Evolutionary conservation across 2,113 vertebrate species (phyloP).

Genomic region (Cheirogaleus medius): DNA sequence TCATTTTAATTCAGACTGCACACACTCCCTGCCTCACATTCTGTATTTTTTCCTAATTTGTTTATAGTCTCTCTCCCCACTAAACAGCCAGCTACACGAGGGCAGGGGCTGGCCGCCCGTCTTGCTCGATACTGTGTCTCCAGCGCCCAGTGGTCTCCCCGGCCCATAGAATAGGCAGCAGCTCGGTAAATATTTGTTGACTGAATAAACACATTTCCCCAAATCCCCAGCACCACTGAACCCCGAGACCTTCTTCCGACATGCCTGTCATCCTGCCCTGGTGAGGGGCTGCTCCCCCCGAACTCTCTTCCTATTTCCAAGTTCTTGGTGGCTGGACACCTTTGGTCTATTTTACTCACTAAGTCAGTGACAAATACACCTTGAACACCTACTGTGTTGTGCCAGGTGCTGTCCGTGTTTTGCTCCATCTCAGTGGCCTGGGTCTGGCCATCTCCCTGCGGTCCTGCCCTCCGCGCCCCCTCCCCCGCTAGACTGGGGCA

Average conservation of each 20-base stretch:
- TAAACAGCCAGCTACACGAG: not conserved
- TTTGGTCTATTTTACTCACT: not conserved
- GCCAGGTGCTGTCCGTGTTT: not conserved
- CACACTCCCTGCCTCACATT: no score
- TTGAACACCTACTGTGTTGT: not conserved
- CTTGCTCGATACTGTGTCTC: not conserved
- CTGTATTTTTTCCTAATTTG: not conserved
- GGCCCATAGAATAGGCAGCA: rapidly evolving
- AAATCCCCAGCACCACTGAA: rapidly evolving
- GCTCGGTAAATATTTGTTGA: not conserved
- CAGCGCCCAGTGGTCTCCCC: no score
- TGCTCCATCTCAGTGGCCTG: rapidly evolving
- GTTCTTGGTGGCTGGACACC: not conserved
- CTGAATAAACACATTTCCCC: not conserved
- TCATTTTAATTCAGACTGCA: not conserved
- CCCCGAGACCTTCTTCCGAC: not conserved
- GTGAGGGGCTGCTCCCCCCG: rapidly evolving
- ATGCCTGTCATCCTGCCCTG: not conserved
- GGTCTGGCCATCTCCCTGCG: not conserved
- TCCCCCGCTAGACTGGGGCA: not conserved
- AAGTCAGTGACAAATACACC: not conserved
- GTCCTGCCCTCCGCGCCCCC: rapidly evolving
- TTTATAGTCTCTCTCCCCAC: not conserved
- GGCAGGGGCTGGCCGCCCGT: rapidly evolving
- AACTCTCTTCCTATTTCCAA: not conserved